Conservation (phyloP, 1,140 invertebrate genomes). For the Chironomus tepperi region DNA sequence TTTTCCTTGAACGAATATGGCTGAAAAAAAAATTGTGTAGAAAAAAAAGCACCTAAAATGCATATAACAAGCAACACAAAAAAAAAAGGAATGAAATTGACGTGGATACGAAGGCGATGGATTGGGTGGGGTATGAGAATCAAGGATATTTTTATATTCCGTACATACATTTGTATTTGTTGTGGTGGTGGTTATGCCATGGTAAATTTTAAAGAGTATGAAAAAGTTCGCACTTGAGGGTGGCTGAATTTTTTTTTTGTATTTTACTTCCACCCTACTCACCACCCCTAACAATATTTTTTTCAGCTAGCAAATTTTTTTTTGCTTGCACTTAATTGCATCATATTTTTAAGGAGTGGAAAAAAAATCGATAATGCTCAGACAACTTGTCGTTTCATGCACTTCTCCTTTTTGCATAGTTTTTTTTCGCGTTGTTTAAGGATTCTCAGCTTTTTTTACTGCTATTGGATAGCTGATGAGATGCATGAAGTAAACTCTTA, state of each 20-base stretch:
- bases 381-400: constrained; percentile 13
- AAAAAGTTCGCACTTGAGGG: neutral
- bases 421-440: neutral
- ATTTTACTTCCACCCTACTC: neutral
- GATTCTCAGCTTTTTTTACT: neutral
- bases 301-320: constrained; percentile 1
- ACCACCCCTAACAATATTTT: neutral
- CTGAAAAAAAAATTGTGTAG: neutral
- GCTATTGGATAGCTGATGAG: too few species aligned
- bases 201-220: neutral
- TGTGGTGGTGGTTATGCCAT: neutral
- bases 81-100: constrained; percentile 7
- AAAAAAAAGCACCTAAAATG: constrained; percentile 22
- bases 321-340: constrained; percentile 22
- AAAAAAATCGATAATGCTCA: constrained; percentile 22
- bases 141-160: neutral
- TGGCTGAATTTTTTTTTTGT: neutral
- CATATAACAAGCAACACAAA: neutral
- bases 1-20: constrained; percentile 3
- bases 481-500: too few species aligned
- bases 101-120: neutral
- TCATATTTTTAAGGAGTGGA: constrained; percentile 15
- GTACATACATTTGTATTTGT: neutral
- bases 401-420: constrained; percentile 9
- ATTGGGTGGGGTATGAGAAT: neutral